Evolutionary conservation across 2,797 vertebrate genomes (phyloP), one percentile per base, ranked within the genome.

Genomic region (Hypotaenidia philippensis): DNA sequence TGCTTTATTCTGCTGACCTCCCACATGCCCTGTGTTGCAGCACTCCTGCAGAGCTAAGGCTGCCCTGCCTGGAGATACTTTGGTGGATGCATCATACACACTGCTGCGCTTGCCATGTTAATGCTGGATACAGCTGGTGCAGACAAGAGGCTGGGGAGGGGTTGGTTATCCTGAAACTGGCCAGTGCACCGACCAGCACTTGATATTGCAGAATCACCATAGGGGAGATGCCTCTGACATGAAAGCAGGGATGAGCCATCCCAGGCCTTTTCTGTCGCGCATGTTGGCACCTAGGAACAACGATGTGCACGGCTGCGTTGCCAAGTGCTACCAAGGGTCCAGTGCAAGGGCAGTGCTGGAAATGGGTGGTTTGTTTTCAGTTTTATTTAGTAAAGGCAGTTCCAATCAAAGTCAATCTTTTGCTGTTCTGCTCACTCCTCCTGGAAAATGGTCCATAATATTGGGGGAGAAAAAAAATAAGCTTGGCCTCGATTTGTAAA

Each of bases 11-110:
- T 32, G 13, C n/a, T 86, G 44, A 17, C n/a, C 34, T 59, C 15
- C 53, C n/a, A 6, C 5, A 32, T 0, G 0, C 13, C 50, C 11
- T 26, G n/a, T 55, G 31, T 68, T 49, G 41, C 4, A n/a, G 45
- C 55, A 49, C 26, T 57, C 16, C n/a, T 20, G 41, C 59, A 59
- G 61, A 76, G n/a, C 13, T 45, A 65, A 25, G 23, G 34, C 55
- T 1, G 0, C 36, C 8, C n/a, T n/a, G 23, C 59, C 18, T 45
- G 29, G 38, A 0, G 2, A 13, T 36, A 45, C n/a, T 25, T 55
- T 40, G 14, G 16, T 2, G 6, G 38, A 7, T 26, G 4, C 0
- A 0, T 3, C 22, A 52, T 2, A 17, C 29, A 66, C 26, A 7
- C 19, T 7, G 26, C 52, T n/a, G 69, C 8, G 5, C 25, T 11